These are phyloP conservation scores for Antitype chi DNA, from an alignment of 2,888 invertebrate species.

Conservation along the genomic window DNA sequence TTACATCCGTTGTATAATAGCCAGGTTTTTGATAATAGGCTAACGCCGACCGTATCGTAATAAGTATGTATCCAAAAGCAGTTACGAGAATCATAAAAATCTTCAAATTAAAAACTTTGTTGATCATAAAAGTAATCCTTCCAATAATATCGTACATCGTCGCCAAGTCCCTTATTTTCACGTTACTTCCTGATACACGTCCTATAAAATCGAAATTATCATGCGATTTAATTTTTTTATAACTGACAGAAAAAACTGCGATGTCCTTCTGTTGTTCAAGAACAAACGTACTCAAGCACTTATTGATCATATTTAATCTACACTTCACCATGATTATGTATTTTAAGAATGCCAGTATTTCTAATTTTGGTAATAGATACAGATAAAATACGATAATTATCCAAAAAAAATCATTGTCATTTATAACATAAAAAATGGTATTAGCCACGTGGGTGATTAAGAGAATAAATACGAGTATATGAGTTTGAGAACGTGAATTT, in stretches of 20 bases:
- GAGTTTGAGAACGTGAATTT: slow-evolving; percentile 60
- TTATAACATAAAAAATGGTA: slow-evolving; percentile 11
- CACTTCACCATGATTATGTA: slow-evolving; percentile 71
- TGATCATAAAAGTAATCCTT: slow-evolving; percentile 72
- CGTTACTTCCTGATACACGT: slow-evolving; percentile 65
- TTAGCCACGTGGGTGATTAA: slow-evolving; percentile 56
- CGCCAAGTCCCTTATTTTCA: slow-evolving; percentile 75
- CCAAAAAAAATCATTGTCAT: slow-evolving; percentile 5
- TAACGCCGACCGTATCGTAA: slow-evolving; percentile 76
- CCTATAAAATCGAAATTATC: slow-evolving; percentile 68
- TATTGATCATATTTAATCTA: slow-evolving; percentile 74
- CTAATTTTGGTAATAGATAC: slow-evolving; percentile 73
- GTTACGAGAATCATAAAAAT: slow-evolving; percentile 78
- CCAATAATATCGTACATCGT: slow-evolving; percentile 76
- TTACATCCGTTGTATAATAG: slow-evolving; percentile 48
- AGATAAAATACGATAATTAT: slow-evolving; percentile 36
- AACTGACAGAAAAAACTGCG: slow-evolving; percentile 67
- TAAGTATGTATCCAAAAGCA: slow-evolving; percentile 75
- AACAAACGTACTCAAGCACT: slow-evolving; percentile 70
- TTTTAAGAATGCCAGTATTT: slow-evolving; percentile 73
- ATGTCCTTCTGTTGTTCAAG: slow-evolving; percentile 61
- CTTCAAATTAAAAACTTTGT: slow-evolving; percentile 77
- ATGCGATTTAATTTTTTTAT: slow-evolving; percentile 47
- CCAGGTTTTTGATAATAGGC: slow-evolving; percentile 69
- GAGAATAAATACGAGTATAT: slow-evolving; percentile 56